phyloP scores from a whole-genome alignment of 1,140 invertebrate species.

The Caenorhabditis inopinata region DNA sequence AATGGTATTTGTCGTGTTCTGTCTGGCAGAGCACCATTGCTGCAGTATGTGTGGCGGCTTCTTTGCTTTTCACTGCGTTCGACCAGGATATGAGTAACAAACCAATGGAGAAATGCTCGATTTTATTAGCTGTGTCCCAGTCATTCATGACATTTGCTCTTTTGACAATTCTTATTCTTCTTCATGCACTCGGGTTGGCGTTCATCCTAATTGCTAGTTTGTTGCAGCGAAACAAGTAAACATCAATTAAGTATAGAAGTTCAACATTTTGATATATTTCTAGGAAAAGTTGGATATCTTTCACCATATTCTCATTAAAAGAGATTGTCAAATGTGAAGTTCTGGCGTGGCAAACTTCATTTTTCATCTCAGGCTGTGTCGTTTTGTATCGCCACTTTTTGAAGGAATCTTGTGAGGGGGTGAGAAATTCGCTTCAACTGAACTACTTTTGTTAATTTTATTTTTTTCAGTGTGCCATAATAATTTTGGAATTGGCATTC shows the following conservation, averaged over 20 bases:
- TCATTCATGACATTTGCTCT: background rate
- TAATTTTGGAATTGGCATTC: slow-evolving; percentile 18
- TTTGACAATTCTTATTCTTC: slow-evolving; percentile 17
- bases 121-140: background rate
- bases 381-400: slow-evolving; percentile 22
- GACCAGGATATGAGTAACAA: slow-evolving; percentile 6
- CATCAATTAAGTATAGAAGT: too few species aligned
- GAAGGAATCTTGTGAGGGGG: slow-evolving; percentile 29
- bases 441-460: too few species aligned
- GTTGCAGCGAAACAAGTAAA: background rate
- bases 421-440: too few species aligned
- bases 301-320: slow-evolving; percentile 23
- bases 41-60: background rate
- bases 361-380: slow-evolving; percentile 12
- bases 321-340: slow-evolving; percentile 27
- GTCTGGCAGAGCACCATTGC: slow-evolving; percentile 28
- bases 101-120: slow-evolving; percentile 26
- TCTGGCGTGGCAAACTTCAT: slow-evolving; percentile 3
- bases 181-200: background rate
- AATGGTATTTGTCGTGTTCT: slow-evolving; percentile 1
- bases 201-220: background rate
- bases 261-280: background rate
- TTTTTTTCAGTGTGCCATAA: background rate
- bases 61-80: slow-evolving; percentile 37
- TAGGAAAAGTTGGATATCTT: slow-evolving; percentile 13